Conservation (phyloP, 2,797 vertebrate genomes). For the Sitta carolinensis region DNA sequence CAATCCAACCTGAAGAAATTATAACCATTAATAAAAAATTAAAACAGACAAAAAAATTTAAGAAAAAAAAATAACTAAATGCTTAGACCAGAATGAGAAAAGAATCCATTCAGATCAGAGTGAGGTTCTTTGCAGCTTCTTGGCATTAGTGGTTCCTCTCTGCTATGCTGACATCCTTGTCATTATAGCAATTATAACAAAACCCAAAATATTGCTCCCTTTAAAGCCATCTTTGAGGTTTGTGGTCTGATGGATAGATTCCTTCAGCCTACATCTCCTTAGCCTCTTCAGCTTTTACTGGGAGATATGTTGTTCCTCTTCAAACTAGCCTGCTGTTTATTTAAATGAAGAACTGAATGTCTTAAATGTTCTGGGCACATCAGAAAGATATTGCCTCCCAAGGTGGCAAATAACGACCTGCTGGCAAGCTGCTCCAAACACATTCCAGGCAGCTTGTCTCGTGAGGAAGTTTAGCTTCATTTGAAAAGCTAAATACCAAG, state of each 20-base stretch:
- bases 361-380: neutral
- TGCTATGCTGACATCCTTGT: neutral
- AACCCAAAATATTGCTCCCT: neutral
- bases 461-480: neutral
- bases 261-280: neutral
- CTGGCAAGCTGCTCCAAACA: neutral
- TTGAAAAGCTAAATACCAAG: neutral
- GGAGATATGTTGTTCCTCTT: neutral
- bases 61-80: neutral
- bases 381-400: neutral
- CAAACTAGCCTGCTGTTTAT: neutral
- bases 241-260: neutral
- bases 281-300: neutral
- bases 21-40: neutral
- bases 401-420: neutral
- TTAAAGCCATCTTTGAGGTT: neutral
- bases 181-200: neutral
- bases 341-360: neutral
- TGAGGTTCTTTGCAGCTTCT: neutral
- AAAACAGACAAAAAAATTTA: slow-evolving; percentile 2
- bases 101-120: neutral
- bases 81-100: neutral
- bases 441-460: neutral
- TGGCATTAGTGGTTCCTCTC: neutral
- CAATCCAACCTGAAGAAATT: neutral